Percentiles rank a stretch among this genome's conserved stretches.
phyloP scores from a whole-genome alignment of 1,140 invertebrate species.

The Pseudomyrmex pallidus region DNA sequence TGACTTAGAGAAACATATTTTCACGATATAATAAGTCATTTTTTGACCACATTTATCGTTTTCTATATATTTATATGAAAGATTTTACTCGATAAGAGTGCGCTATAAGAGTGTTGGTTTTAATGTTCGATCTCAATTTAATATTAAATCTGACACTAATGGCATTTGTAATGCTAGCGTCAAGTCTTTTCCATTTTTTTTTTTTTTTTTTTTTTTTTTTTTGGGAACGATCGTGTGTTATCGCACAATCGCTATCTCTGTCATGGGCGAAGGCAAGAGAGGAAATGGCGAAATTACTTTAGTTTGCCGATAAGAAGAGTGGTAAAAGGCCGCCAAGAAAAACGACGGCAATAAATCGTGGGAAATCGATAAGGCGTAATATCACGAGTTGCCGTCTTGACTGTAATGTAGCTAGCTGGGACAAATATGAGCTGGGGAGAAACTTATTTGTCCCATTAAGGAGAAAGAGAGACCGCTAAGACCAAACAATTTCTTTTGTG shows the following conservation, averaged over 20 bases:
- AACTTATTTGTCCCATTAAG: constrained; percentile 58
- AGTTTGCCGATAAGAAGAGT: constrained; percentile 10
- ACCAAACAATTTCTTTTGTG: constrained; percentile 16
- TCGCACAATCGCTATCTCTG: constrained; percentile 21
- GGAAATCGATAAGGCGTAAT: constrained; percentile 52
- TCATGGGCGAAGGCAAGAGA: background rate
- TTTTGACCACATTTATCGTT: background rate
- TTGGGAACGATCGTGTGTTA: constrained; percentile 15
- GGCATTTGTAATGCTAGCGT: background rate
- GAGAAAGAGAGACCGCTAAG: constrained; percentile 26
- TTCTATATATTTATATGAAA: background rate
- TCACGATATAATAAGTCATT: background rate
- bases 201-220: background rate
- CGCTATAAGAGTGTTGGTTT: too few relatives aligned
- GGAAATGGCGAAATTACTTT: constrained; percentile 46
- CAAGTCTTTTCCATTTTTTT: background rate
- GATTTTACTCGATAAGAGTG: too few relatives aligned
- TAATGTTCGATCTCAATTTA: background rate
- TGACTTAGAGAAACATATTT: constrained; percentile 38
- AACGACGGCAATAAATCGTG: constrained; percentile 62
- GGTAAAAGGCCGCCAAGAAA: constrained; percentile 53
- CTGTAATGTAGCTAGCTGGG: constrained; percentile 60
- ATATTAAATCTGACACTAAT: background rate
- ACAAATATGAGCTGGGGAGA: constrained; percentile 60
- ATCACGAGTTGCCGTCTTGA: constrained; percentile 58